These are phyloP conservation scores for Tiliacea citrago DNA, from an alignment of 2,888 invertebrate genomes.

Conservation along the genomic window DNA sequence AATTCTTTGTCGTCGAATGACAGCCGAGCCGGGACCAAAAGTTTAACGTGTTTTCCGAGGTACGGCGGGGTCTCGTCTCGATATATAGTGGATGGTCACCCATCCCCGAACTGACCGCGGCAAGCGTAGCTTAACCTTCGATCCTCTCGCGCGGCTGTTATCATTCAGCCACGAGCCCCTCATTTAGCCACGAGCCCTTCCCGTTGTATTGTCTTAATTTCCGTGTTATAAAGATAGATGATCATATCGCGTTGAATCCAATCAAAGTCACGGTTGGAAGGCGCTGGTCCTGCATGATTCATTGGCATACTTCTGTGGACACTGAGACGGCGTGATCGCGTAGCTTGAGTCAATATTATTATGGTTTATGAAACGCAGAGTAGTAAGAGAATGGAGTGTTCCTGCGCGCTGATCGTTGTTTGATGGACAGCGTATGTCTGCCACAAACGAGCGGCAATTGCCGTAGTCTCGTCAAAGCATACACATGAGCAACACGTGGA, in stretches of 20 bases:
- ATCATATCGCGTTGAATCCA: constrained; percentile 1
- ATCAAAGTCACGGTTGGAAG: constrained; percentile 38
- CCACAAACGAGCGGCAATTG: not conserved
- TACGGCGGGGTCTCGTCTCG: too few species aligned
- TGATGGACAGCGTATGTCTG: not conserved
- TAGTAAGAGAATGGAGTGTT: constrained; percentile 6
- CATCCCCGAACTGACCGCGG: too few species aligned
- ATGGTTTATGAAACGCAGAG: not conserved
- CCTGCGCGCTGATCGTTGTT: not conserved
- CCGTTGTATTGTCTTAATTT: constrained; percentile 6
- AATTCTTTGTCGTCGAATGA: too few species aligned
- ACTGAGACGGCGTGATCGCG: constrained; percentile 21
- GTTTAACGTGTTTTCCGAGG: too few species aligned
- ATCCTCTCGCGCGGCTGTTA: too few species aligned
- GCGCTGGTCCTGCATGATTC: constrained; percentile 39
- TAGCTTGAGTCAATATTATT: constrained; percentile 15
- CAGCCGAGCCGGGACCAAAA: too few species aligned
- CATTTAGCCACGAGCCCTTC: too few species aligned
- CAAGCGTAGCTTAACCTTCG: too few species aligned
- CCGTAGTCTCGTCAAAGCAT: not conserved
- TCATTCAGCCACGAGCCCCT: too few species aligned
- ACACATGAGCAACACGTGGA: not conserved
- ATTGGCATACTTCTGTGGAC: constrained; percentile 31
- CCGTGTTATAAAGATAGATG: constrained; percentile 31
- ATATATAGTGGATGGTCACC: too few species aligned